Conservation (phyloP, 1,140 invertebrate species). For the Battus philenor region DNA sequence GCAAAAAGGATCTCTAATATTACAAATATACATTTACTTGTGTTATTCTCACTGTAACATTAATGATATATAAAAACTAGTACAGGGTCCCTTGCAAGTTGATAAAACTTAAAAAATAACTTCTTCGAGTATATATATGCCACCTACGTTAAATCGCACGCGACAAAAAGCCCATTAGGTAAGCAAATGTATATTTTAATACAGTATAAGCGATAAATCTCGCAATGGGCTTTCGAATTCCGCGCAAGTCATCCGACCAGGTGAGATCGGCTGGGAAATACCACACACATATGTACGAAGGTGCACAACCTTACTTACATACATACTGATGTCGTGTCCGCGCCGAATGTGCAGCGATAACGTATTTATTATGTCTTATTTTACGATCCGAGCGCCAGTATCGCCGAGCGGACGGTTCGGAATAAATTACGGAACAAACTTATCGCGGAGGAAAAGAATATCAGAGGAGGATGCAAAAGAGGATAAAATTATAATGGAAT, state of each 20-base stretch:
- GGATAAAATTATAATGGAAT: constrained; percentile 40
- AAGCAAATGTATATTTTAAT: constrained; percentile 72
- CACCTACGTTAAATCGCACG: constrained; percentile 50
- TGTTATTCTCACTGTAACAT: too few species aligned
- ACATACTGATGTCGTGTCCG: constrained; percentile 44
- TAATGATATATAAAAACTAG: too few species aligned
- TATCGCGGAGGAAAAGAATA: constrained; percentile 8
- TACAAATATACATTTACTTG: too few species aligned
- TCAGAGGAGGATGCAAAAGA: constrained; percentile 22
- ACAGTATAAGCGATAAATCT: constrained; percentile 73
- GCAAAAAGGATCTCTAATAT: too few species aligned
- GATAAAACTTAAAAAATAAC: constrained; percentile 58
- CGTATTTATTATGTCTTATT: constrained; percentile 30
- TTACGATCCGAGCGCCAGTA: constrained; percentile 14
- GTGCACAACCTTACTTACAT: constrained; percentile 47
- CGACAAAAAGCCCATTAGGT: constrained; percentile 69
- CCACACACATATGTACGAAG: constrained; percentile 47
- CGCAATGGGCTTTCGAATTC: constrained; percentile 74
- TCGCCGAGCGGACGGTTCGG: constrained; percentile 3
- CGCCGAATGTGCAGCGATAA: constrained; percentile 37
- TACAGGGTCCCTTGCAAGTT: too few species aligned
- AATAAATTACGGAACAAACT: constrained; percentile 5
- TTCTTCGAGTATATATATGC: constrained; percentile 42
- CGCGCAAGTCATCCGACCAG: constrained; percentile 69
- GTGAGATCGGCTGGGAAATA: constrained; percentile 73